Base-by-base conservation (phyloP, 1,140 invertebrate species). In the Psilanteris sp. region DNA sequence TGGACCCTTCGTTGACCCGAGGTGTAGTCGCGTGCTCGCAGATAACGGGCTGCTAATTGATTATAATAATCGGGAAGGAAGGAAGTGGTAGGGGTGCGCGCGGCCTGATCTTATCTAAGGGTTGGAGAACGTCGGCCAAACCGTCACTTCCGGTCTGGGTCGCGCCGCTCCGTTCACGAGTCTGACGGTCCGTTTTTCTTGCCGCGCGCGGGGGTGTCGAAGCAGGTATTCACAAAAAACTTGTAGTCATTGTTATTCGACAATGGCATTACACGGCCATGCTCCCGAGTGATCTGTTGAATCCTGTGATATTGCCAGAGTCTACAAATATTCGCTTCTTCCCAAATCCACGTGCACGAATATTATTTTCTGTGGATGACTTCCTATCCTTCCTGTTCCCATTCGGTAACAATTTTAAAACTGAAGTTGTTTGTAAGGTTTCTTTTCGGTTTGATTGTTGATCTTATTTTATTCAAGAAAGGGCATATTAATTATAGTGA, bases 31-130 rank as follows among this genome's bases (percentile, higher is more conserved):
- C 76, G 84, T 83, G 81, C 79, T 79, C 61, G 68, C 80, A 83
- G 83, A 85, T 87, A 88, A 83, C 82, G 61, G 80, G 67, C 78
- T 79, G 82, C 82, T 88, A 87, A 88, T 88, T 88, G 85, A 87
- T 88, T 86, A 86, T 84, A 85, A 88, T 85, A 87, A 86, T 77
- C 66, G 66, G 50, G 29, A 72, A 50, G 59, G 39, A 76, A 76
- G 78, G 76, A 82, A 79, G 39, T 44, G 61, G 14, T 46, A 62
- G 62, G 77, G 77, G 57, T 57, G 24, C 37, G 41, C 16, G n/a
- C 39, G 26, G 0, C n/a, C n/a, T 41, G 70, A 79, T 81, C 71
- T 59, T 74, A 78, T 79, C 75, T 70, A 76, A 61, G 77, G 75
- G 76, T 73, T 78, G 68, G n/a, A 64, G 43, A 66, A 9, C 46